These are phyloP conservation scores for Melieria crassipennis DNA, from an alignment of 2,888 invertebrate species.

Conservation along the genomic window DNA sequence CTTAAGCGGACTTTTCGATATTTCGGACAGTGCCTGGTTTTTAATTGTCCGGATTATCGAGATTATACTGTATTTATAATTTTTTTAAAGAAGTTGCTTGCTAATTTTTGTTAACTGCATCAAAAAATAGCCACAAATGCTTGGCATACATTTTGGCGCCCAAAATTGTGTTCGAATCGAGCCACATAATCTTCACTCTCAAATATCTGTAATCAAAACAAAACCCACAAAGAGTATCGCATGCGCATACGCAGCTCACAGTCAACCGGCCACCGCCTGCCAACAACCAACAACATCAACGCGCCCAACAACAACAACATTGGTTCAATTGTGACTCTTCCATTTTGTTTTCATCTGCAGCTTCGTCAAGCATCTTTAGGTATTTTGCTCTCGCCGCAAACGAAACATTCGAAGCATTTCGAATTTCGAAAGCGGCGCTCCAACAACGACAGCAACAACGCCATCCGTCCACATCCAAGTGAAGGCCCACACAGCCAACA, in stretches of 20 bases:
- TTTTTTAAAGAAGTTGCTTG: too few species aligned
- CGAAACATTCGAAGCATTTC: not conserved
- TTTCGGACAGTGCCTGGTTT: too few species aligned
- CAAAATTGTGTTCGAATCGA: not conserved
- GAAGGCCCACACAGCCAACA: not conserved
- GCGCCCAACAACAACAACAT: not conserved
- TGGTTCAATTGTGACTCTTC: not conserved
- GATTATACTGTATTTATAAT: too few species aligned
- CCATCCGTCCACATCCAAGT: not conserved
- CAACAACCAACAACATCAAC: too few species aligned
- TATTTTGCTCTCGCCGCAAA: not conserved
- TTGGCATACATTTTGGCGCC: not conserved
- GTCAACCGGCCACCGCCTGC: not conserved
- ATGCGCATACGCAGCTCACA: not conserved
- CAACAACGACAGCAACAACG: constrained; percentile 3
- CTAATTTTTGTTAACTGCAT: too few species aligned
- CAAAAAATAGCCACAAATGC: too few species aligned
- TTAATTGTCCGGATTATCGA: too few species aligned
- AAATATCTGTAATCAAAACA: not conserved
- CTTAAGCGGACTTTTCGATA: too few species aligned
- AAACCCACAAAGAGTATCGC: not conserved
- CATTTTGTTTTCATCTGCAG: not conserved
- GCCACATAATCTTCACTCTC: not conserved
- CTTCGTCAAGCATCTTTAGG: too few species aligned
- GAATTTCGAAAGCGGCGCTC: not conserved